Base-by-base conservation (phyloP, 2,888 invertebrate species). In the Agrypnus murinus region DNA sequence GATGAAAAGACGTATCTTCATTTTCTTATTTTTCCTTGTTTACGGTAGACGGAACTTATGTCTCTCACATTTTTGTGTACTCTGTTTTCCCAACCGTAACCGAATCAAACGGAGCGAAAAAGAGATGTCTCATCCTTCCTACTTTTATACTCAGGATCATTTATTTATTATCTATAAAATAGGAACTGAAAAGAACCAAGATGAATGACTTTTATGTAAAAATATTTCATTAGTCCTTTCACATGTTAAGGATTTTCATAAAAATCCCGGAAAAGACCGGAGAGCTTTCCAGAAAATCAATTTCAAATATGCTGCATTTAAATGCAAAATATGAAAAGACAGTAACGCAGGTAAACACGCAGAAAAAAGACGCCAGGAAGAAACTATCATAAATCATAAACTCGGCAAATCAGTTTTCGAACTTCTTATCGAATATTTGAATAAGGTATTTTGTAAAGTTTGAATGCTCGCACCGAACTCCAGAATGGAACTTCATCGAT, bases 101-200 rank as follows among this genome's bases (percentile, higher is more conserved):
- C 66, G 65, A 70, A 70, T 72, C 72, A 75, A 75, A 66, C 64
- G 55, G 55, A 69, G 72, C 73, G 74, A 65, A 72, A 72, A 75
- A 60, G 65, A 59, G 66, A 62, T 62, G 69, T 69, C 71, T 67
- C 71, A 48, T 69, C 50, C 67, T 60, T 71, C 69, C 59, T n/a
- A 66, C 71, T 59, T 75, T 66, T 71, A 48, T 57, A 59, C 65
- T 58, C 65, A 38, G 71, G 66, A 73, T 75, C 75, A 72, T 74
- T 73, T 74, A 75, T 74, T 75, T 75, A 75, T 75, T 71, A 71
- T 69, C 72, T 69, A 65, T 71, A 74, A 72, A 72, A 75, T 57
- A 67, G 63, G 64, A 69, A 62, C 66, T 43, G 65, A 66, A 48
- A 63, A 70, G 70, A 72, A 73, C 68, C 48, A 73, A 73, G 73